Evolutionary conservation across 1,140 invertebrate species (phyloP), one percentile per base, ranked within the genome.

Genomic region (Alviniconcha marisindica): DNA sequence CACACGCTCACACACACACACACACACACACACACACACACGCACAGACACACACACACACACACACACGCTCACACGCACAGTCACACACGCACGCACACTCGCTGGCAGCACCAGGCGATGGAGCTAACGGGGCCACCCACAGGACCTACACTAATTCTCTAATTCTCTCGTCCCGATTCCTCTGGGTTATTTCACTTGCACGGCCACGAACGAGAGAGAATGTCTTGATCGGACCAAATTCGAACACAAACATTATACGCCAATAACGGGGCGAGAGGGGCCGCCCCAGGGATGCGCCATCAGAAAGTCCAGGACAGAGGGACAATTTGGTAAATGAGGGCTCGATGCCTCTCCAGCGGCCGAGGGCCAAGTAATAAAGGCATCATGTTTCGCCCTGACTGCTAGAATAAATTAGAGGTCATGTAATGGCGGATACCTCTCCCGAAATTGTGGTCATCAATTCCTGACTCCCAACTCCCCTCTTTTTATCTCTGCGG

Each of bases 281-380:
- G 33, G 78, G 24, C 40, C 15, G 40, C 78, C 78, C 78, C 38
- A 28, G 78, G 78, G 78, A 80, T 10, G 36, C 31, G 44, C 60
- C 78, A 80, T 80, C 78, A 80, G 33, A 44, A 51, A 15, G 77
- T 5, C 33, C 33, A 24, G 78, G 78, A 80, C 78, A 80, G 36
- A 28, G 54, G 78, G 78, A 80, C 78, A 80, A 80, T 80, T 80
- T 80, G 78, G 78, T 80, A 80, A 80, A 80, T 80, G 78, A 80
- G 78, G 18, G 78, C 38, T 24, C 51, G 38, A 80, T 80, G 54
- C 56, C 56, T 80, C 78, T 80, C 78, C 38, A 0, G 78, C 33
- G 78, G 60, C 51, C 56, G 33, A 3, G 56, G 33, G 24, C 60
- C 77, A 24, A 71, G 78, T 80, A 80, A 80, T 80, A 80, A 80